A percentile compares a stretch with the other conserved stretches of the same genome.
These are phyloP conservation scores for Xyrauchen texanus DNA, from an alignment of 2,113 vertebrate species.

Conservation along the genomic window DNA sequence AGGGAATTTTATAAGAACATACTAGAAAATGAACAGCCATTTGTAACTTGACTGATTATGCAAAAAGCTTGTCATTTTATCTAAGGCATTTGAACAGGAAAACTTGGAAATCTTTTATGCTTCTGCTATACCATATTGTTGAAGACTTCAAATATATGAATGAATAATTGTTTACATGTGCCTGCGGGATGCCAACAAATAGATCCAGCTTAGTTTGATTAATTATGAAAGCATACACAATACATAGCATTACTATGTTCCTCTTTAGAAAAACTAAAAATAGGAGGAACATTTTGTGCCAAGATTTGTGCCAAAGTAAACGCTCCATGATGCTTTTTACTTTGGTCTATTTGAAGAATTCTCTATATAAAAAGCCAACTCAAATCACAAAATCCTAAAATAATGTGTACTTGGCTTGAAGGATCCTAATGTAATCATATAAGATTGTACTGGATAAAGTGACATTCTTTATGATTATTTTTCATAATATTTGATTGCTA, in stretches of 20 bases:
- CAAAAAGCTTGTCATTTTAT: slow-evolving; percentile 24
- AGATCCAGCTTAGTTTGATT: slow-evolving; percentile 5
- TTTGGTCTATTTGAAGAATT: not conserved
- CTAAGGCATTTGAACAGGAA: not conserved
- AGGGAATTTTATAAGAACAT: not conserved
- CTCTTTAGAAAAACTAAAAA: slow-evolving; percentile 9
- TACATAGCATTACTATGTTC: not conserved
- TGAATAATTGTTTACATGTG: slow-evolving; percentile 4
- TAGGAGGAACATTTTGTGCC: not conserved
- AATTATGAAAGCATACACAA: slow-evolving; percentile 16
- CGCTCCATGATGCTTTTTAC: not conserved
- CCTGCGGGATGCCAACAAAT: slow-evolving; percentile 13
- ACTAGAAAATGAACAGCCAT: not conserved
- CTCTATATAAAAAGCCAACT: not conserved
- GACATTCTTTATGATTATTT: too few species aligned
- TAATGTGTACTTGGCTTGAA: too few species aligned
- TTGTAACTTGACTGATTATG: not conserved
- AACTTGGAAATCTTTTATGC: not conserved
- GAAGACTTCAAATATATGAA: not conserved
- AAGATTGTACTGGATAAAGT: too few species aligned
- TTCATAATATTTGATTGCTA: too few species aligned
- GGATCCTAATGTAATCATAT: too few species aligned
- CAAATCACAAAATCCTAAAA: not conserved
- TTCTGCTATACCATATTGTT: not conserved
- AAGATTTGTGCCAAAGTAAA: slow-evolving; percentile 1